These are phyloP conservation scores for Poeciliopsis turrubarensis DNA, from an alignment of 2,113 vertebrate genomes.

Conservation along the genomic window DNA sequence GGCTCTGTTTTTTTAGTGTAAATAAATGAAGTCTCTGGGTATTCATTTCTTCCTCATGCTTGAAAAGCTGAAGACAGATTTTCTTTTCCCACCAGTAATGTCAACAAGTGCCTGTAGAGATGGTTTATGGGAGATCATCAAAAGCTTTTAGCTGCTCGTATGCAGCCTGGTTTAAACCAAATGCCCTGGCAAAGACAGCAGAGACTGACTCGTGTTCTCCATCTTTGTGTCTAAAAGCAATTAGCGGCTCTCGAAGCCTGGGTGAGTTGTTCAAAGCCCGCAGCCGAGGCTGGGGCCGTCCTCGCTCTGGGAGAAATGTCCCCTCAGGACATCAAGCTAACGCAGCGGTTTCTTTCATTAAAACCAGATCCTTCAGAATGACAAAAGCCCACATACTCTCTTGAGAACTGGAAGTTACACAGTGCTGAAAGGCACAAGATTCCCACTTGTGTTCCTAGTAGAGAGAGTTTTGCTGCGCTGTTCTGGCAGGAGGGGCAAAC, in stretches of 20 bases:
- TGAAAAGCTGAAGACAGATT: slow-evolving; percentile 57
- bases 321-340: slow-evolving; percentile 59
- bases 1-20: slow-evolving; percentile 1
- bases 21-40: slow-evolving; percentile 30
- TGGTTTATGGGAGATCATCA: slow-evolving; percentile 57
- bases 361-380: slow-evolving; percentile 60
- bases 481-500: slow-evolving; percentile 52
- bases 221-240: slow-evolving; percentile 75
- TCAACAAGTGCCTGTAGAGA: slow-evolving; percentile 74
- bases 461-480: slow-evolving; percentile 35
- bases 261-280: slow-evolving; percentile 49
- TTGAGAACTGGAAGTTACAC: slow-evolving; percentile 30
- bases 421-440: slow-evolving; percentile 56
- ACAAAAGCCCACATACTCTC: slow-evolving; percentile 57
- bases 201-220: slow-evolving; percentile 63
- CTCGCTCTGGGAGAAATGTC: slow-evolving; percentile 43
- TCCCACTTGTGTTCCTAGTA: slow-evolving; percentile 54
- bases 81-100: slow-evolving; percentile 61
- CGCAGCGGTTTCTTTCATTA: slow-evolving; percentile 71
- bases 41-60: slow-evolving; percentile 38
- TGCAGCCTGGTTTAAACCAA: slow-evolving; percentile 67
- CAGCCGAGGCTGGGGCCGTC: slow-evolving; percentile 31
- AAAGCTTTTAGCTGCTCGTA: slow-evolving; percentile 76
- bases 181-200: slow-evolving; percentile 57
- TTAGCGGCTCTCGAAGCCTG: slow-evolving; percentile 59